These are phyloP conservation scores for Python bivittatus DNA, from an alignment of 2,113 vertebrate genomes.

Conservation along the genomic window DNA sequence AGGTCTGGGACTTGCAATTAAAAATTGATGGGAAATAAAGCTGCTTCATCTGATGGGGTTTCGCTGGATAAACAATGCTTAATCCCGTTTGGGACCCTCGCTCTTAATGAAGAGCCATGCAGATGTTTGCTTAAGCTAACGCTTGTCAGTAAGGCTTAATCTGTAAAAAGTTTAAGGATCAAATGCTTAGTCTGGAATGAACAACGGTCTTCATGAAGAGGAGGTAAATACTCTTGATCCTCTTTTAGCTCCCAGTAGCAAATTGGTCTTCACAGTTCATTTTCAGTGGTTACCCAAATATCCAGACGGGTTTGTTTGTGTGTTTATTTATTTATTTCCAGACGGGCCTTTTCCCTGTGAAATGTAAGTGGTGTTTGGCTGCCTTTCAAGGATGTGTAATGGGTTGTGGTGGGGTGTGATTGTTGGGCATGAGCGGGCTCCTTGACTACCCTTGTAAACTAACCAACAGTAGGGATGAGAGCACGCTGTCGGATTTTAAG, in stretches of 20 bases:
- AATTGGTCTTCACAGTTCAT: background rate
- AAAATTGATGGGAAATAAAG: constrained; percentile 22
- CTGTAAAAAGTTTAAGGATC: constrained; percentile 38
- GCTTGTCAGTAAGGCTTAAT: constrained; percentile 30
- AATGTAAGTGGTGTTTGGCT: background rate
- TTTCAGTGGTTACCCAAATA: background rate
- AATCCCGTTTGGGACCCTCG: constrained; percentile 45
- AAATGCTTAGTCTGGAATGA: constrained; percentile 23
- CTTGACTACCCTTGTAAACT: too few relatives aligned
- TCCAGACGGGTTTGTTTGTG: too few relatives aligned
- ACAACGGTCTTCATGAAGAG: background rate
- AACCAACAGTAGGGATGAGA: too few relatives aligned
- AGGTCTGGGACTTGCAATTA: constrained; percentile 41
- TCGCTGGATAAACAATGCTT: constrained; percentile 41
- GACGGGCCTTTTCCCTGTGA: background rate
- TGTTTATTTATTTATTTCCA: background rate
- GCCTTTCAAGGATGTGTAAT: background rate
- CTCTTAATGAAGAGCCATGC: constrained; percentile 25
- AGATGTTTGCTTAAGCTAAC: constrained; percentile 48
- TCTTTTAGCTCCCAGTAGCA: background rate
- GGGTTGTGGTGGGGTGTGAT: too few relatives aligned
- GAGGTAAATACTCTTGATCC: constrained; percentile 21
- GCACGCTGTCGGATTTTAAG: too few relatives aligned
- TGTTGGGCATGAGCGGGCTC: too few relatives aligned
- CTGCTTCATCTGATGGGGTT: constrained; percentile 42